Percentiles rank a stretch among this genome's conserved stretches.
These are phyloP conservation scores for Sphyrna mokarran DNA, from an alignment of 2,113 vertebrate species.

Conservation along the genomic window DNA sequence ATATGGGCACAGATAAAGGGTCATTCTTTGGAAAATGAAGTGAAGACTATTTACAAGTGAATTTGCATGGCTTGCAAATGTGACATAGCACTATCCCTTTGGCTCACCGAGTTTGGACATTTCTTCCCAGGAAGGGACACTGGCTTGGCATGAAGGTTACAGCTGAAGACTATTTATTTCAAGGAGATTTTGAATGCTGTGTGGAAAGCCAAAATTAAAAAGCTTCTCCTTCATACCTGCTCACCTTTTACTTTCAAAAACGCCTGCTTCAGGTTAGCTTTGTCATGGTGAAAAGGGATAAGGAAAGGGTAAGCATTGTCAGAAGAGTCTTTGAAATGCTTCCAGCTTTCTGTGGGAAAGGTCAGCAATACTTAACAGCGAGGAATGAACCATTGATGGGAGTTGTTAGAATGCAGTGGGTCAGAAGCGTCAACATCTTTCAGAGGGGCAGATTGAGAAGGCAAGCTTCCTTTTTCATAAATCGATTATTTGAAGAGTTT, in stretches of 20 bases:
- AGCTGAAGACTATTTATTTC: not conserved
- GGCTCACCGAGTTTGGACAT: too few species aligned
- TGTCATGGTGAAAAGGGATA: not conserved
- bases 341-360: conserved; percentile 5
- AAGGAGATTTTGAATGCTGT: not conserved
- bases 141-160: not conserved
- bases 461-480: not conserved
- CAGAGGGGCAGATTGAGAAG: too few species aligned
- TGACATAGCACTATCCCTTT: not conserved
- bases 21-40: not conserved
- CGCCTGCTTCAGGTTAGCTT: not conserved
- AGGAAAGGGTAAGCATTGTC: not conserved
- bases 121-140: not conserved
- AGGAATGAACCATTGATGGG: not conserved
- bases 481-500: not conserved
- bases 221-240: not conserved
- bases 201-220: not conserved
- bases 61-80: too few species aligned
- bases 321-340: conserved; percentile 1
- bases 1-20: not conserved
- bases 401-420: not conserved
- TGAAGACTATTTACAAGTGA: not conserved
- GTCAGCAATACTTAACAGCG: not conserved
- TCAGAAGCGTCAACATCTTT: not conserved
- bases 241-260: not conserved